Evolutionary conservation across 2,888 invertebrate species (phyloP).

Genomic region (Drosophila mercatorum): DNA sequence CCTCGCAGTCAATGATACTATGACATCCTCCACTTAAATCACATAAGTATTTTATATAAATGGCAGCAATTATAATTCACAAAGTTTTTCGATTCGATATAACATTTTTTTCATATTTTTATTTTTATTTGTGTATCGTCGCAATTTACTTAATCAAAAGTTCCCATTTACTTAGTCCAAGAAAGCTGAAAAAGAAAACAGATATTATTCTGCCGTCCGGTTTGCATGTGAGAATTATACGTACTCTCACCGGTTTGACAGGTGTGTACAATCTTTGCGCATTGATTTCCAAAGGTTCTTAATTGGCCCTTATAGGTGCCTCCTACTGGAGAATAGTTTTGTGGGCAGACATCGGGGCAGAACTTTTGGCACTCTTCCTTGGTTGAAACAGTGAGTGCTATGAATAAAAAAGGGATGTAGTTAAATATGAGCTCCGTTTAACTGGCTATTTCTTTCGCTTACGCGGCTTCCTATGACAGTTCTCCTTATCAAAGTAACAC

Average conservation of each 20-base stretch:
- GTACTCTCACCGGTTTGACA: slow-evolving; percentile 65
- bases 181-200: slow-evolving; percentile 43
- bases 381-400: slow-evolving; percentile 46
- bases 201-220: background rate
- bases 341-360: slow-evolving; percentile 34
- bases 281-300: slow-evolving; percentile 50
- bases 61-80: background rate
- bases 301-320: slow-evolving; percentile 48
- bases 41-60: background rate
- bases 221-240: slow-evolving; percentile 3
- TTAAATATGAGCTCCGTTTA: background rate
- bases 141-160: background rate
- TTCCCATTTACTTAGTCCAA: slow-evolving; percentile 4
- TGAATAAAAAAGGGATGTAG: background rate
- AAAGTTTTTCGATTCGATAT: background rate
- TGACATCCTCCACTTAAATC: background rate
- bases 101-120: too few species aligned
- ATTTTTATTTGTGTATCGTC: background rate
- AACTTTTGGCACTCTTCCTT: slow-evolving; percentile 56
- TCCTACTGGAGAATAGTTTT: slow-evolving; percentile 31
- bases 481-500: slow-evolving; percentile 58
- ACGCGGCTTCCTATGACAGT: slow-evolving; percentile 55
- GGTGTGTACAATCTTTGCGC: slow-evolving; percentile 38
- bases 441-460: background rate
- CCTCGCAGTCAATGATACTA: too few species aligned